Evolutionary conservation across 2,888 invertebrate species (phyloP).

Genomic region (Epicampocera succincta): DNA sequence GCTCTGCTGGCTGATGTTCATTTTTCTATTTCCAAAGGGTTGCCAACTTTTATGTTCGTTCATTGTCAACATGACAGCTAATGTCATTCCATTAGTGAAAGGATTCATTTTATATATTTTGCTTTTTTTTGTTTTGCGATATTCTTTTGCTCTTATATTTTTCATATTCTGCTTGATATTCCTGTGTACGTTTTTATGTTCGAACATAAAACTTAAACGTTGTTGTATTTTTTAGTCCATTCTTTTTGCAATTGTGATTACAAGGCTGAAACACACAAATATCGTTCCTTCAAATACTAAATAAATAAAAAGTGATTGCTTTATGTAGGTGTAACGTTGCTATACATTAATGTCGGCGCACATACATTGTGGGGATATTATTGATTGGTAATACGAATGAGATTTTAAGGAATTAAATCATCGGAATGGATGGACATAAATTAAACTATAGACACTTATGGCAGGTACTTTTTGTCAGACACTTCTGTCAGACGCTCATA

Average conservation of each 20-base stretch:
- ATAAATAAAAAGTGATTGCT: background rate
- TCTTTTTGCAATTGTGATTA: constrained; percentile 21
- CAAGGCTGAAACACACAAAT: constrained; percentile 12
- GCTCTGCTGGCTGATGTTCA: constrained; percentile 45
- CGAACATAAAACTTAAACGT: constrained; percentile 11
- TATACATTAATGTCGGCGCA: constrained; percentile 7
- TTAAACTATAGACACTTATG: too few species aligned
- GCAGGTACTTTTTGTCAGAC: too few species aligned
- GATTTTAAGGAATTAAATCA: constrained; percentile 8
- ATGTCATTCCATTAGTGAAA: constrained; percentile 70
- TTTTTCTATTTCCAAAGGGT: constrained; percentile 54
- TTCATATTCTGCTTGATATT: background rate
- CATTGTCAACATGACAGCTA: constrained; percentile 69
- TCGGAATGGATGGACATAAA: background rate
- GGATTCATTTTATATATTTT: constrained; percentile 27
- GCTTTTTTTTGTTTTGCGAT: constrained; percentile 13
- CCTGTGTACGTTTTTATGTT: background rate
- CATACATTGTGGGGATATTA: constrained; percentile 16
- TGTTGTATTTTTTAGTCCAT: constrained; percentile 12
- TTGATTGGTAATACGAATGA: constrained; percentile 25
- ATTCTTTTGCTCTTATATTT: background rate
- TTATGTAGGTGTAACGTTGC: constrained; percentile 18
- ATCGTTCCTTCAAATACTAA: background rate
- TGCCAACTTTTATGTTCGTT: constrained; percentile 68
- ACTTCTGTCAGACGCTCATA: too few species aligned